phyloP scores from a whole-genome alignment of 1,140 invertebrate species.

The Battus philenor region DNA sequence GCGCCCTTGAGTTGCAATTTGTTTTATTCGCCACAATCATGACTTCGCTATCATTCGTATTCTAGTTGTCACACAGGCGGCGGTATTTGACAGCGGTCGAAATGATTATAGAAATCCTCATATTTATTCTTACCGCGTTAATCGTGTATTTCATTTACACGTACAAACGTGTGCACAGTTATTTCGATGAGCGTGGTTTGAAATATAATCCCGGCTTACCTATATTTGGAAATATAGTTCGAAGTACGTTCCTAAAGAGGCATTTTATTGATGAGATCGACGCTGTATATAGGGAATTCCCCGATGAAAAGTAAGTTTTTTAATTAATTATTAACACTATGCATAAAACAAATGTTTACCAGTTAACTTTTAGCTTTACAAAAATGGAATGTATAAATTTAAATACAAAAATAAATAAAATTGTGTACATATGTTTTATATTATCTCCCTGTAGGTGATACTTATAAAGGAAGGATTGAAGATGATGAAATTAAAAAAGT shows the following conservation, averaged over 20 bases:
- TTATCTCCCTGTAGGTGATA: too few species aligned
- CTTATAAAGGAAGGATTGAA: too few species aligned
- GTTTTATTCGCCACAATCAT: too few species aligned
- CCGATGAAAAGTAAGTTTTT: conserved; percentile 28
- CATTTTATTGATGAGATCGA: conserved; percentile 24
- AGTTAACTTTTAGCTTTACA: too few species aligned
- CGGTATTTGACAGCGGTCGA: not conserved
- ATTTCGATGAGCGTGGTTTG: conserved; percentile 32
- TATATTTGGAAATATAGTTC: conserved; percentile 43
- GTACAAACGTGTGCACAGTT: conserved; percentile 28
- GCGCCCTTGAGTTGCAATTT: too few species aligned
- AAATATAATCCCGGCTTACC: conserved; percentile 46
- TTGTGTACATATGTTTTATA: too few species aligned
- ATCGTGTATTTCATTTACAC: conserved; percentile 31
- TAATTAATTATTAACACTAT: too few species aligned
- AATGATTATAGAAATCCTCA: conserved; percentile 47
- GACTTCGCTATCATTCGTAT: too few species aligned
- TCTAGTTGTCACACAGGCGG: too few species aligned
- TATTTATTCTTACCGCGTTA: conserved; percentile 35
- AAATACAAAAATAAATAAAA: too few species aligned
- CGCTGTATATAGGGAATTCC: conserved; percentile 23
- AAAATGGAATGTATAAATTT: too few species aligned
- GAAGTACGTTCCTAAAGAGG: conserved; percentile 22
- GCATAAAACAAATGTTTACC: conserved; percentile 4
- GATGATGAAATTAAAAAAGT: too few species aligned